These are phyloP conservation scores for Platalea minor DNA, from an alignment of 2,797 vertebrate genomes.

Conservation along the genomic window DNA sequence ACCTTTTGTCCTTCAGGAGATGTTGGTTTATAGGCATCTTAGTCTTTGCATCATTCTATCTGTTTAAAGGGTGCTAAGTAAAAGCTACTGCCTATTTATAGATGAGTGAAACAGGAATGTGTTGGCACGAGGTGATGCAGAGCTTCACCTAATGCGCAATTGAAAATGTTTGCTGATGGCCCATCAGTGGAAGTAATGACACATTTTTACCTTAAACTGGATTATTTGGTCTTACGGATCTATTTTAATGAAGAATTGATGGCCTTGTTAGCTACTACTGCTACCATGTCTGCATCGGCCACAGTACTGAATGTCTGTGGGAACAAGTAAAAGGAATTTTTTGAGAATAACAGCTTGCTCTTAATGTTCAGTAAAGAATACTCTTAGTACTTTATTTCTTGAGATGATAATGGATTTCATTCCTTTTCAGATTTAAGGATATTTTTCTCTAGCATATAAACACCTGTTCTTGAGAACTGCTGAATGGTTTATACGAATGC, in stretches of 20 bases:
- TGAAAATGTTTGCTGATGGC: neutral
- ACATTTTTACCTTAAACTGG: constrained; percentile 17
- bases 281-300: neutral
- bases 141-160: neutral
- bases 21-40: neutral
- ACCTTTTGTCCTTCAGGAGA: neutral
- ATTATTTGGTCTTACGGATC: constrained; percentile 13
- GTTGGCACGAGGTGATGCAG: neutral
- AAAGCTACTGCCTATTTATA: constrained; percentile 20
- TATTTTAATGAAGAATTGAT: constrained; percentile 38
- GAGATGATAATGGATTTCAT: neutral
- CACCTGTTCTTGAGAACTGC: neutral
- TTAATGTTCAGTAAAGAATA: neutral
- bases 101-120: neutral
- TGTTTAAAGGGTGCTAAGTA: neutral
- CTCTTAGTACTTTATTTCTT: neutral
- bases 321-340: neutral
- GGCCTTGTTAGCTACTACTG: neutral
- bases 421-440: neutral
- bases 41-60: neutral
- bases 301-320: neutral
- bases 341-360: neutral
- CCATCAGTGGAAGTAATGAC: constrained; percentile 35
- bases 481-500: neutral
- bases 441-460: neutral